A percentile compares a stretch with the other conserved stretches of the same genome.
phyloP scores from a whole-genome alignment of 1,140 invertebrate species.

The Pseudomyrmex sp. region DNA sequence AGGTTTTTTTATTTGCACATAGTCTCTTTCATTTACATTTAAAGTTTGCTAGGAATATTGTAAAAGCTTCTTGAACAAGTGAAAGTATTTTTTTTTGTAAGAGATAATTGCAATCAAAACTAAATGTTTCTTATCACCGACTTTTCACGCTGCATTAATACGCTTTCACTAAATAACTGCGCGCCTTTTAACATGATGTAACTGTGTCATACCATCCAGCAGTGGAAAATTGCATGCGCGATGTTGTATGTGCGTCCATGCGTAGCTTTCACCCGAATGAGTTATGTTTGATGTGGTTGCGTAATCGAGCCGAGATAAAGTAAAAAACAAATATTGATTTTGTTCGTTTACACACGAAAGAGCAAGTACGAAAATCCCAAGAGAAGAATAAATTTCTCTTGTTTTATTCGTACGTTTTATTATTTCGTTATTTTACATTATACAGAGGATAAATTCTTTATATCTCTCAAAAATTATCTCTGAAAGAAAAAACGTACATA shows the following conservation, averaged over 20 bases:
- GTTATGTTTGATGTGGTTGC: conserved; percentile 6
- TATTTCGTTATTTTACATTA: too few species aligned
- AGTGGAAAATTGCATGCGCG: neutral
- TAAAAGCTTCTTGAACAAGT: too few species aligned
- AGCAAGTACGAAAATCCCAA: neutral
- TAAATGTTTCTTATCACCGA: neutral
- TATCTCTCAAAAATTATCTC: neutral
- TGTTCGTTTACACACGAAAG: neutral
- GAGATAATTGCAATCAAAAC: too few species aligned
- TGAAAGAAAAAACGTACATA: neutral
- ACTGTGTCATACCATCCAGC: conserved; percentile 33
- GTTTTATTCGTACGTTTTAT: too few species aligned
- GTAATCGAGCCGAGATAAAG: neutral
- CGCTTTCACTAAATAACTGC: conserved; percentile 38
- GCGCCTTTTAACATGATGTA: conserved; percentile 33
- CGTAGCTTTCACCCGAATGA: conserved; percentile 55
- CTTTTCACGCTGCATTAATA: neutral
- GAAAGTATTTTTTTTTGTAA: too few species aligned
- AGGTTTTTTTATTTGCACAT: neutral
- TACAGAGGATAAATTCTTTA: neutral
- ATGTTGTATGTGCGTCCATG: neutral
- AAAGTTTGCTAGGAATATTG: too few species aligned
- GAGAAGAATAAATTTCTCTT: too few species aligned
- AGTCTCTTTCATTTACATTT: neutral
- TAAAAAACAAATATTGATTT: neutral